A percentile compares a stretch with the other conserved stretches of the same genome.
These are phyloP conservation scores for Octodonta nipae DNA, from an alignment of 2,888 invertebrate genomes.

Conservation along the genomic window DNA sequence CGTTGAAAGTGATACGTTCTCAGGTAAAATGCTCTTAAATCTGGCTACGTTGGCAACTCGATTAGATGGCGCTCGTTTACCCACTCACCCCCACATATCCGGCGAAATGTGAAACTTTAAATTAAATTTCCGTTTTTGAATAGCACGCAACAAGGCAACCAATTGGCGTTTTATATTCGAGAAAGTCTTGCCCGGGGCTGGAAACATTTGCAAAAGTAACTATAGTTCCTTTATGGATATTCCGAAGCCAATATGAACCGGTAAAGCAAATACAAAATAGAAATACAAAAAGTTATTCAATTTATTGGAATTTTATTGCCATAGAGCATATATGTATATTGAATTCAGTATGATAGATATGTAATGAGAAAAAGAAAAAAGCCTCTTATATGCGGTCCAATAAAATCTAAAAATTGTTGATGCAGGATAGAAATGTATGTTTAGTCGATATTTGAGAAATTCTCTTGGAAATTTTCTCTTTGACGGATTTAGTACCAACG, in stretches of 20 bases:
- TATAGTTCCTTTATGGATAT: conserved; percentile 8
- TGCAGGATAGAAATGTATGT: too few species aligned
- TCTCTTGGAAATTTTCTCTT: too few species aligned
- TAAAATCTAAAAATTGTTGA: too few species aligned
- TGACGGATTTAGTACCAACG: too few species aligned
- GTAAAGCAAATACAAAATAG: conserved; percentile 29
- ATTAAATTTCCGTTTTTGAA: conserved; percentile 38
- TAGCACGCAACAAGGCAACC: conserved; percentile 36
- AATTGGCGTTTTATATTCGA: conserved; percentile 33
- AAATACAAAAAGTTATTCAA: conserved; percentile 1
- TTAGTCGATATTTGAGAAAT: too few species aligned
- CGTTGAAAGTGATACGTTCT: too few species aligned
- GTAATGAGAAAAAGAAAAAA: too few species aligned
- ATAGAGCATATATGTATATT: background rate
- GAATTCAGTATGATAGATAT: background rate
- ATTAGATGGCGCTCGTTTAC: too few species aligned
- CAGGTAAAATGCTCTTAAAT: too few species aligned
- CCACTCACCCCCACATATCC: conserved; percentile 4
- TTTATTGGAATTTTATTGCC: conserved; percentile 1
- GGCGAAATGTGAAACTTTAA: conserved; percentile 34
- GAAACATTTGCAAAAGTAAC: conserved; percentile 24
- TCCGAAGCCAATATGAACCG: conserved; percentile 21
- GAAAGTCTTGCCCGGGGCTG: conserved; percentile 22
- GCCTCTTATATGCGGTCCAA: too few species aligned
- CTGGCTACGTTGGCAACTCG: too few species aligned